A percentile compares a stretch with the other conserved stretches of the same genome.
Conservation (phyloP, 2,113 vertebrate species). For the Caranx ignobilis region DNA sequence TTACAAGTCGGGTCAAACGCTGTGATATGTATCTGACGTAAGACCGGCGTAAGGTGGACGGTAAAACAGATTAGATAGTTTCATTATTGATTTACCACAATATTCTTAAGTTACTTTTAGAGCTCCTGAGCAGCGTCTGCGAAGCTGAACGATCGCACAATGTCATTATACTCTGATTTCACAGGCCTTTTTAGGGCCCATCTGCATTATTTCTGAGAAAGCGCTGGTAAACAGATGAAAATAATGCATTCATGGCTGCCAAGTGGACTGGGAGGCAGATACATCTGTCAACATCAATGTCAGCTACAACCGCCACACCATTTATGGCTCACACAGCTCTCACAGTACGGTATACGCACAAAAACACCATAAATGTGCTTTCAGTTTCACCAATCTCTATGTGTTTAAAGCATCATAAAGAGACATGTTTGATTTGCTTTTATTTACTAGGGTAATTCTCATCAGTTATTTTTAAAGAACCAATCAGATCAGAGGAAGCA, state of each 20-base stretch:
- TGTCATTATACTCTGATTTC: slow-evolving; percentile 77
- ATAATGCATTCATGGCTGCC: slow-evolving; percentile 46
- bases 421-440: background rate
- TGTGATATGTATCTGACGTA: slow-evolving; percentile 80
- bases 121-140: slow-evolving; percentile 65
- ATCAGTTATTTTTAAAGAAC: too few relatives aligned
- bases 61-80: slow-evolving; percentile 86
- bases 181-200: slow-evolving; percentile 59
- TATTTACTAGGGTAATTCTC: background rate
- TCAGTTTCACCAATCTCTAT: background rate
- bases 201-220: slow-evolving; percentile 70
- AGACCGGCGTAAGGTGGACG: slow-evolving; percentile 81
- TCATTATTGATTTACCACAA: slow-evolving; percentile 87
- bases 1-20: slow-evolving; percentile 70
- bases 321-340: background rate
- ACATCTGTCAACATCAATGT: slow-evolving; percentile 25
- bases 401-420: background rate
- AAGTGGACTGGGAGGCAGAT: slow-evolving; percentile 29
- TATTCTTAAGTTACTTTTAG: slow-evolving; percentile 85
- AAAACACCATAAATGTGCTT: background rate
- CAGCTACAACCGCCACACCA: slow-evolving; percentile 8
- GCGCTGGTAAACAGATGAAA: slow-evolving; percentile 44
- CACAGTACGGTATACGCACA: background rate
- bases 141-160: slow-evolving; percentile 69
- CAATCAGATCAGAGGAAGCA: too few relatives aligned